Conservation (phyloP, 2,113 vertebrate species). For the Sinocyclocheilus rhinocerous region DNA sequence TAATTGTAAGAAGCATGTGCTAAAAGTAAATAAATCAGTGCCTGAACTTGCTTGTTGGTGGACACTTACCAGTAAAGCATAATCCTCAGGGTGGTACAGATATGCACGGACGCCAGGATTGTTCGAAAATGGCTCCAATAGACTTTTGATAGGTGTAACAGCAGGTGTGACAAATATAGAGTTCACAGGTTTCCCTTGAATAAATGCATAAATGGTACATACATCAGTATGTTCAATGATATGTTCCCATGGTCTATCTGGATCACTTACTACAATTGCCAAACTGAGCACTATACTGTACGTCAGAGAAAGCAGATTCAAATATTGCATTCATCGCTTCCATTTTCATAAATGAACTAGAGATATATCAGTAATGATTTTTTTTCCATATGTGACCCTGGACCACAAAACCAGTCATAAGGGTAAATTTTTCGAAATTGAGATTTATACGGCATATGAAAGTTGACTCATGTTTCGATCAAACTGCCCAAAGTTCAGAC, state of each 20-base stretch:
- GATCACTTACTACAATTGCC: too few species aligned
- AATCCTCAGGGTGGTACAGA: conserved; percentile 78
- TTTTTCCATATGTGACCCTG: too few species aligned
- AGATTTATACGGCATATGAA: too few species aligned
- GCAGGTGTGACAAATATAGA: conserved; percentile 92
- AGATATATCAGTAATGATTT: too few species aligned
- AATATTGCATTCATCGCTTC: too few species aligned
- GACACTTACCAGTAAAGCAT: conserved; percentile 78
- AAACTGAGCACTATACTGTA: neutral
- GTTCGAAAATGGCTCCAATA: conserved; percentile 80
- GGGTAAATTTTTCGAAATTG: too few species aligned
- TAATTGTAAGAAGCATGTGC: neutral
- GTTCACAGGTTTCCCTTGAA: conserved; percentile 81
- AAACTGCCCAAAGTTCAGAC: too few species aligned
- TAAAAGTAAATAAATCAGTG: neutral
- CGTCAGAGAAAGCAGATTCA: neutral
- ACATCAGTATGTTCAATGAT: neutral
- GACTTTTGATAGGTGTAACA: conserved; percentile 86
- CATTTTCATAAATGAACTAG: too few species aligned
- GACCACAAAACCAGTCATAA: too few species aligned
- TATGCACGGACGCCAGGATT: conserved; percentile 91
- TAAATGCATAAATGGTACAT: conserved; percentile 36
- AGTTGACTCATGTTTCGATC: too few species aligned
- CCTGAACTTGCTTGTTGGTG: neutral
- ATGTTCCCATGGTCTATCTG: too few species aligned